phyloP scores from a whole-genome alignment of 2,113 vertebrate species.

The Lamprotornis superbus region DNA sequence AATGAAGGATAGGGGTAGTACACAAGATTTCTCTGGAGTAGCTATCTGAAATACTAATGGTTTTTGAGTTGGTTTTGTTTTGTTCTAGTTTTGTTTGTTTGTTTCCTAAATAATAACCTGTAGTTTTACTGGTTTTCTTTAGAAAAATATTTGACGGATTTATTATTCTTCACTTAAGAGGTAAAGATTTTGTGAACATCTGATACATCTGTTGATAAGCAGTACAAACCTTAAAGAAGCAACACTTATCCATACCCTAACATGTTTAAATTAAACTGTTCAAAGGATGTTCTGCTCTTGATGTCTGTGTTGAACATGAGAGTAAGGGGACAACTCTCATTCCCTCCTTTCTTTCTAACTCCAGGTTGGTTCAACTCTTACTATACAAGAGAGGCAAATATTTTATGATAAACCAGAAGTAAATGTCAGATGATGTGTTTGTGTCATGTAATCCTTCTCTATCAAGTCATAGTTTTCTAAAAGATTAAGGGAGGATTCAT shows the following conservation, averaged over 20 bases:
- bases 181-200: neutral
- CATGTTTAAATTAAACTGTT: neutral
- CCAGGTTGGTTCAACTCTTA: neutral
- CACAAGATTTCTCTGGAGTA: neutral
- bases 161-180: neutral
- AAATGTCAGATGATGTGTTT: constrained; percentile 14
- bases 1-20: neutral
- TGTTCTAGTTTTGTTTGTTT: neutral
- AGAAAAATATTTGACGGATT: neutral
- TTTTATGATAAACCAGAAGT: constrained; percentile 8
- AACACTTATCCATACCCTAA: neutral
- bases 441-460: constrained; percentile 17
- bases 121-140: neutral
- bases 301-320: neutral
- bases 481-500: constrained; percentile 15
- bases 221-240: neutral
- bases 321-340: neutral
- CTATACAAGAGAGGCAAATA: neutral
- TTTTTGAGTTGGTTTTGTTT: neutral
- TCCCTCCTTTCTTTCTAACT: neutral
- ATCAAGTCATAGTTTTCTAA: neutral
- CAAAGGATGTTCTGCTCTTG: neutral
- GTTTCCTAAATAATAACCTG: neutral
- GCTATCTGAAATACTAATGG: neutral
- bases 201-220: neutral